Conservation (phyloP, 35 echinoderm and acorn worm genomes). For the Ptychodera flava region DNA sequence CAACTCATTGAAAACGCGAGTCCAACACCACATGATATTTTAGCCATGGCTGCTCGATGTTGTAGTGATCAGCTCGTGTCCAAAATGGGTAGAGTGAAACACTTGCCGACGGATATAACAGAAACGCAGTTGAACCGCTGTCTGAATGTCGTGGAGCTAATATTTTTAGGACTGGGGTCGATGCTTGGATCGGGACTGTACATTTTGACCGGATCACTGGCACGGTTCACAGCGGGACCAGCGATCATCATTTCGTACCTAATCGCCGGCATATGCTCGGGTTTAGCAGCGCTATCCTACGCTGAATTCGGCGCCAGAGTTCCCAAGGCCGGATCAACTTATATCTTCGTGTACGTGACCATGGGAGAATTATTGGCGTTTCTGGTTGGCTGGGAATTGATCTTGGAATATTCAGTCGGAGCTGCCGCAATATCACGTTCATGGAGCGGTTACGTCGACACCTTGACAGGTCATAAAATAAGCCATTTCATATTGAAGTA, state of each 20-base stretch:
- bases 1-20: no score
- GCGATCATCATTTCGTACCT: constrained; percentile 58
- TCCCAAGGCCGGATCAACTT: background rate
- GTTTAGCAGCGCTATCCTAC: background rate
- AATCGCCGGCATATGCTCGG: constrained; percentile 59
- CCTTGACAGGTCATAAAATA: background rate
- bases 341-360: background rate
- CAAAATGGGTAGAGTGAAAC: background rate
- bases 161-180: constrained; percentile 65
- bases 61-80: background rate
- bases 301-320: background rate
- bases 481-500: background rate
- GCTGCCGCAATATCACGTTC: background rate
- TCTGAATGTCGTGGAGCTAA: constrained; percentile 47
- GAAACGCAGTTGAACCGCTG: constrained; percentile 45
- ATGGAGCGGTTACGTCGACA: background rate
- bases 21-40: no score
- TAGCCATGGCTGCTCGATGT: no score
- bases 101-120: background rate
- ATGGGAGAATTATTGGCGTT: background rate
- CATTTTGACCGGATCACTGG: constrained; percentile 68
- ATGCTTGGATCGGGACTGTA: constrained; percentile 78
- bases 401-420: background rate
- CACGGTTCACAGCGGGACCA: constrained; percentile 56
- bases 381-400: background rate